A percentile compares a stretch with the other conserved stretches of the same genome.
Conservation (phyloP, 2,888 invertebrate genomes). For the Caenorhabditis sp. region DNA sequence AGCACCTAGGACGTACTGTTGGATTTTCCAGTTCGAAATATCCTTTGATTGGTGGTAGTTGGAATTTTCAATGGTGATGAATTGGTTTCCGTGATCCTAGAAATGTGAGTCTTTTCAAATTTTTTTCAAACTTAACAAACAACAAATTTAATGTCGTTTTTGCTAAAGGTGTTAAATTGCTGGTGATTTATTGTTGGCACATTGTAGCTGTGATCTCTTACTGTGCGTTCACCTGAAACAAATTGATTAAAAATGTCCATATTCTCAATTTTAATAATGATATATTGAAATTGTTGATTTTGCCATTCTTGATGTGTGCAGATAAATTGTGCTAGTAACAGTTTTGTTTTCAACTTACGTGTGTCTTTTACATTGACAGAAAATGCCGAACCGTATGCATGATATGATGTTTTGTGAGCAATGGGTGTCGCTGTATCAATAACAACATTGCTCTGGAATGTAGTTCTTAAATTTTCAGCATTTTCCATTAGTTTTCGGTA, state of each 20-base stretch:
- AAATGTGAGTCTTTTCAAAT: constrained; percentile 1
- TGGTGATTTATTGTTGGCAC: constrained; percentile 24
- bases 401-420: constrained; percentile 39
- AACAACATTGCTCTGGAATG: constrained; percentile 30
- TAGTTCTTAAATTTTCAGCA: constrained; percentile 41
- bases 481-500: constrained; percentile 57
- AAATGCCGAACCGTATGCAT: constrained; percentile 43
- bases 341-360: constrained; percentile 27
- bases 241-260: no score
- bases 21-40: constrained; percentile 58
- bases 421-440: constrained; percentile 29
- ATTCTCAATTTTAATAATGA: no score
- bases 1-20: constrained; percentile 28
- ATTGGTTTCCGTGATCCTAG: constrained; percentile 43
- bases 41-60: constrained; percentile 30
- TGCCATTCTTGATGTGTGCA: no score
- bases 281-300: no score
- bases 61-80: constrained; percentile 37
- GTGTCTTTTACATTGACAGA: constrained; percentile 25
- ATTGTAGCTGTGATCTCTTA: constrained; percentile 8
- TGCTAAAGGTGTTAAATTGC: constrained; percentile 37
- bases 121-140: background rate
- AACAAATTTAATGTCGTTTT: constrained; percentile 36
- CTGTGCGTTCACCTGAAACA: background rate
- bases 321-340: no score